These are phyloP conservation scores for Drosophila nigromelanica DNA, from an alignment of 1,140 invertebrate genomes.

Conservation along the genomic window DNA sequence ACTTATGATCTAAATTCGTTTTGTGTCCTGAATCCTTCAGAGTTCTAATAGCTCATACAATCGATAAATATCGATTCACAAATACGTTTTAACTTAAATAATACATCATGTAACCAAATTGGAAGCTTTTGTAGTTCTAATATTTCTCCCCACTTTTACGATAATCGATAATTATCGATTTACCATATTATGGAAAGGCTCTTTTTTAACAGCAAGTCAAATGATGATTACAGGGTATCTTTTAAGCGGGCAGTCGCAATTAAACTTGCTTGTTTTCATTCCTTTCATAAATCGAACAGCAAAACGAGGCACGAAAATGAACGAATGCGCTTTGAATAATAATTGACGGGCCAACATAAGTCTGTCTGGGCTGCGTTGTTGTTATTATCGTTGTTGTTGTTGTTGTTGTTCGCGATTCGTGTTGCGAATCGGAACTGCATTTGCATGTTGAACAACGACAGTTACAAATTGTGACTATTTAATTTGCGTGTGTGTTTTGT, in stretches of 20 bases:
- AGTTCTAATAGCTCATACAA: too few relatives aligned
- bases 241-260: background rate
- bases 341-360: constrained; percentile 58
- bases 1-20: too few relatives aligned
- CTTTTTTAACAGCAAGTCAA: background rate
- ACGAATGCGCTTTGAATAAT: constrained; percentile 64
- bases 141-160: too few relatives aligned
- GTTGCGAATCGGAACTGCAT: constrained; percentile 39
- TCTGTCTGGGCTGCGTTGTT: constrained; percentile 8
- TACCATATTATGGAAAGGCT: too few relatives aligned
- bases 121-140: too few relatives aligned
- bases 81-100: too few relatives aligned
- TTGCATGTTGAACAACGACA: constrained; percentile 37
- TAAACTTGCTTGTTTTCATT: background rate
- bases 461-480: constrained; percentile 46
- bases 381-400: background rate
- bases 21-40: too few relatives aligned
- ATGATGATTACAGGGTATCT: background rate
- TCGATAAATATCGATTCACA: background rate
- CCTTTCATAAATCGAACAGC: constrained; percentile 21
- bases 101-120: too few relatives aligned
- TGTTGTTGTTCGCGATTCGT: constrained; percentile 10
- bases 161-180: too few relatives aligned
- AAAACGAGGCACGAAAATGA: constrained; percentile 62
- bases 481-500: constrained; percentile 12